Percentiles rank a stretch among this genome's conserved stretches.
Evolutionary conservation across 2,113 vertebrate genomes (phyloP).

Genomic region (Alces alces): DNA sequence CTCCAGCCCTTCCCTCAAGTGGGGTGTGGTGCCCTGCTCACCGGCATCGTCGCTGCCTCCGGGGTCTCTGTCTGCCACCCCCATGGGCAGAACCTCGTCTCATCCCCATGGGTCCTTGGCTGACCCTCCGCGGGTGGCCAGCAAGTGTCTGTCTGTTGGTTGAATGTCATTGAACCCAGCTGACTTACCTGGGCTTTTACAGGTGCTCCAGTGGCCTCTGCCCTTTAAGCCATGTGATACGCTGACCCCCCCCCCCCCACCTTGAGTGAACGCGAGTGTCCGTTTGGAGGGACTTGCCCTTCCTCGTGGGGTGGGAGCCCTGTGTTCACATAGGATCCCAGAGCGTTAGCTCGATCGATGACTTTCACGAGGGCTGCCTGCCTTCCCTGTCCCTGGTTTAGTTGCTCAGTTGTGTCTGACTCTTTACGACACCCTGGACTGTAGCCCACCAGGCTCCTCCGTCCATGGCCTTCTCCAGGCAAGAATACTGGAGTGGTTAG

Average conservation of each 20-base stretch:
- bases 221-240: not conserved
- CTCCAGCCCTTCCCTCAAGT: not conserved
- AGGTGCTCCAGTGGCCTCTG: not conserved
- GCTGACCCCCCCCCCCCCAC: accelerated
- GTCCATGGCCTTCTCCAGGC: not conserved
- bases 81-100: not conserved
- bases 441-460: not conserved
- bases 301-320: not conserved
- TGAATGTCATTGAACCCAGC: not conserved
- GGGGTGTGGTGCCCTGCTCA: not conserved
- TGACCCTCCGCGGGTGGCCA: accelerated
- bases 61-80: not conserved
- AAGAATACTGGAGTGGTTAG: not conserved
- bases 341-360: accelerated
- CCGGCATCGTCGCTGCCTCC: accelerated
- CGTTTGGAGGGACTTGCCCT: not conserved
- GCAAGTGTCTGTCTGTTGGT: accelerated
- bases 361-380: accelerated
- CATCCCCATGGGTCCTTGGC: accelerated
- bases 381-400: not conserved
- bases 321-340: accelerated
- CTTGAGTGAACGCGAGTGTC: accelerated
- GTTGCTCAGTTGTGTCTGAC: accelerated
- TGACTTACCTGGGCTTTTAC: too few species aligned
- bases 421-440: not conserved